Evolutionary conservation across 2,797 vertebrate species (phyloP), one percentile per base, ranked within the genome.

Genomic region (Danionella dracula): DNA sequence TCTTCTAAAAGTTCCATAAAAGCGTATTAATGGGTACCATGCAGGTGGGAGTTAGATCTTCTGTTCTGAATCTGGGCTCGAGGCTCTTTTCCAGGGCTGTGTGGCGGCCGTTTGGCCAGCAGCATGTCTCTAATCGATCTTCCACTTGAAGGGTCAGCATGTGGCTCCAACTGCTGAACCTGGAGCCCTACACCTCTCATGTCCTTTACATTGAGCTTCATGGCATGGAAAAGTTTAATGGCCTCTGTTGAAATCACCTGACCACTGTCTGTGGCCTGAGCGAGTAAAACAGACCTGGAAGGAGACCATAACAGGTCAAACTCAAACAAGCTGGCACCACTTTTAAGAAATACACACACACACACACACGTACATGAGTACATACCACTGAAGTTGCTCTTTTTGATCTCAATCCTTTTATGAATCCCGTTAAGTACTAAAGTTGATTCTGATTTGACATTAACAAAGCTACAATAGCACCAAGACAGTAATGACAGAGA

Each of bases 141-240:
- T 0, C 87, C 82, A 3, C 83, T 84, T 2, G 76, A 60, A 45
- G 78, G 46, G 12, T 87, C 75, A 15, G 84, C 77, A 60, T 81
- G 82, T 59, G 82, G 77, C 57, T 94, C 87, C 57, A 99, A 85
- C 44, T 93, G 91, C 58, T 98, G 93, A 55, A 99, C 90, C 66
- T 95, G 94, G 80, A 99, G 92, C 70, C 97, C 97, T 64, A 98
- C 86, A 72, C 97, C 97, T 83, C 97, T 90, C 86, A 99, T 87
- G 76, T 99, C 96, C 1, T 88, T 85, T 72, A 93, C 94, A 68
- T 91, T 91, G 71, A 99, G 44, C 70, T 94, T 96, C 96, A 98
- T 94, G 71, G 88, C 82, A 10, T 92, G 93, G 79, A 97, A 94
- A 84, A 99, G 89, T 78, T 93, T 95, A 58, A 98, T 84, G 71